Conservation (phyloP, 1,140 invertebrate species). For the Saccostrea echinata region DNA sequence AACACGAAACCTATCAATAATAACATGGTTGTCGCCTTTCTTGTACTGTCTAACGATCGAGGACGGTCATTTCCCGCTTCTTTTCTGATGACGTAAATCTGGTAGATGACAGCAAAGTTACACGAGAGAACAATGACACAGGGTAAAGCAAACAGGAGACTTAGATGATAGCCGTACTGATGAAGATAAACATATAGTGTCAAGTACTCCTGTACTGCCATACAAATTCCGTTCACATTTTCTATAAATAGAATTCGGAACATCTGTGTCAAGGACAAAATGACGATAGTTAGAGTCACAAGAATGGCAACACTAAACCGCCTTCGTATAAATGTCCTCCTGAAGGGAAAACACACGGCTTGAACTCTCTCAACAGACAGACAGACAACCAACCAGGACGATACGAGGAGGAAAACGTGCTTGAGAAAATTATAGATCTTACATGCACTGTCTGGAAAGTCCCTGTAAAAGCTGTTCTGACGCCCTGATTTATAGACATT, state of each 20-base stretch:
- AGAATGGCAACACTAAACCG: constrained; percentile 59
- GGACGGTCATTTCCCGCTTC: constrained; percentile 32
- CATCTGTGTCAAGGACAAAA: constrained; percentile 70
- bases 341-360: constrained; percentile 70
- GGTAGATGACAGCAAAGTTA: constrained; percentile 70
- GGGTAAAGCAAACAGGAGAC: constrained; percentile 68
- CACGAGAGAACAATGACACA: constrained; percentile 66
- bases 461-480: constrained; percentile 39
- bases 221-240: constrained; percentile 59
- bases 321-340: constrained; percentile 61
- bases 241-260: constrained; percentile 69
- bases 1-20: constrained; percentile 73
- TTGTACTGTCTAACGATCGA: constrained; percentile 50
- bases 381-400: constrained; percentile 68
- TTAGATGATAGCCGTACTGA: constrained; percentile 73
- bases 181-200: constrained; percentile 67
- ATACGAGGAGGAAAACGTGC: constrained; percentile 67
- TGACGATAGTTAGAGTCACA: constrained; percentile 59
- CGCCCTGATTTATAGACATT: not conserved
- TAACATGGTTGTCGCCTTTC: constrained; percentile 75
- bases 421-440: constrained; percentile 63
- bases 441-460: constrained; percentile 61
- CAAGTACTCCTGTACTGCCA: constrained; percentile 48
- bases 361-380: constrained; percentile 69
- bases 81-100: constrained; percentile 61